Base-by-base conservation (phyloP, 2,113 vertebrate genomes). In the Bujurquina vittata region DNA sequence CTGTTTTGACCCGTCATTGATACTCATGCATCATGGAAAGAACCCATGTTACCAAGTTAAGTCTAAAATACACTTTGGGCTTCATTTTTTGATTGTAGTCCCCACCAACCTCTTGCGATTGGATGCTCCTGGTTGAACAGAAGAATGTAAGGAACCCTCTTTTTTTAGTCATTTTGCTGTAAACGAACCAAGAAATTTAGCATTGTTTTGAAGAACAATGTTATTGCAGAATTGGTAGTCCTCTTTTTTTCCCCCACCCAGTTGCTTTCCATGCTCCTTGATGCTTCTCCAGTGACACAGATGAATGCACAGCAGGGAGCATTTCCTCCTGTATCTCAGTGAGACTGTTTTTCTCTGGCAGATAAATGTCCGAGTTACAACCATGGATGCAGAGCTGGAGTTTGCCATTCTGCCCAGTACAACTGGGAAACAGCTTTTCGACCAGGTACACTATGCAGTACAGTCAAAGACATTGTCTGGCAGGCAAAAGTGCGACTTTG, bases 361-460 rank as follows among this genome's bases (percentile, higher is more conserved):
- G 98, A 97, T 99, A 90, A 99, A 97, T 82, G 98, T 99, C 61
- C 96, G 97, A 77, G 97, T 99, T 82, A 99, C 98, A 81, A 98
- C 97, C 69, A 99, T 99, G 98, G 98, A 99, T 60, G 98, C 98
- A 84, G 98, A 99, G 95, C 95, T 99, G 96, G 98, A 99, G 93
- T 99, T 99, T 95, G 98, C 98, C 83, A 99, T 99, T 92, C 97
- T 98, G 94, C 97, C 97, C 91, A 99, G 97, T 93, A 99, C 98
- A 18, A 98, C 97, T 1, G 98, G 98, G 87, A 99, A 98, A 88
- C 98, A 99, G 82, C 97, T 99, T 55, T 99, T 99, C 81, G 98
- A 99, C 94, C 98, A 99, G 96, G 98, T 99, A 92, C 56, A 26
- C 54, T 29, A 17, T 26, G 62, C n/a, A 55, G 40, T 23, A 29